A percentile compares a stretch with the other conserved stretches of the same genome.
These are phyloP conservation scores for Microchrysa polita DNA, from an alignment of 2,888 invertebrate genomes.

Conservation along the genomic window DNA sequence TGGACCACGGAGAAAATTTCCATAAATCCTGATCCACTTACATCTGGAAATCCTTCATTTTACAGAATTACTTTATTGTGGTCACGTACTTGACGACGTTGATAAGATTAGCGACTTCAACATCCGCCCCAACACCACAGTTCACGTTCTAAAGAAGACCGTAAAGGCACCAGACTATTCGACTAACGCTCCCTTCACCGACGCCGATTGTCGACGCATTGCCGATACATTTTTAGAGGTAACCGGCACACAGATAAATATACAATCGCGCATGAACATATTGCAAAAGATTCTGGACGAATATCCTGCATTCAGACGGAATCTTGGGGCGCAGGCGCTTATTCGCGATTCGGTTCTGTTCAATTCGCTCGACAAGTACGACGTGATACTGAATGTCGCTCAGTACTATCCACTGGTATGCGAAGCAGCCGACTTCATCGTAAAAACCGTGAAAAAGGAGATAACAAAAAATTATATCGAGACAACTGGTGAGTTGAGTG, in stretches of 20 bases:
- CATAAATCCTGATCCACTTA: too few relatives aligned
- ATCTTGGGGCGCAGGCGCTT: slow-evolving; percentile 76
- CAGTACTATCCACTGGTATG: slow-evolving; percentile 74
- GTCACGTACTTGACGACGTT: slow-evolving; percentile 70
- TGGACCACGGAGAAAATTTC: too few relatives aligned
- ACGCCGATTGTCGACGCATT: slow-evolving; percentile 47
- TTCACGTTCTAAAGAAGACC: slow-evolving; percentile 67
- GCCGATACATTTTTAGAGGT: slow-evolving; percentile 57
- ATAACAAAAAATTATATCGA: slow-evolving; percentile 57
- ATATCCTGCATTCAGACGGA: slow-evolving; percentile 73
- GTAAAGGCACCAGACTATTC: slow-evolving; percentile 55
- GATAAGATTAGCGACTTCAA: slow-evolving; percentile 68
- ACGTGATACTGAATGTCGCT: slow-evolving; percentile 72
- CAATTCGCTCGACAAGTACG: slow-evolving; percentile 72
- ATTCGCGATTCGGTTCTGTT: slow-evolving; percentile 78
- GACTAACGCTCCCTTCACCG: slow-evolving; percentile 51
- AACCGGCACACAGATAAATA: slow-evolving; percentile 62
- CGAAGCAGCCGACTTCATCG: slow-evolving; percentile 69
- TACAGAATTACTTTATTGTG: slow-evolving; percentile 67
- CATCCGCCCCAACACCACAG: slow-evolving; percentile 66
- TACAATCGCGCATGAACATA: slow-evolving; percentile 66
- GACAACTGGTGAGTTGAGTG: slow-evolving; percentile 29
- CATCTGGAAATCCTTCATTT: too few relatives aligned
- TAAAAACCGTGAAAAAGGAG: slow-evolving; percentile 62
- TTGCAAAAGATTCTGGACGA: slow-evolving; percentile 72